phyloP scores from a whole-genome alignment of 2,797 vertebrate species.

The Chiroxiphia lanceolata region DNA sequence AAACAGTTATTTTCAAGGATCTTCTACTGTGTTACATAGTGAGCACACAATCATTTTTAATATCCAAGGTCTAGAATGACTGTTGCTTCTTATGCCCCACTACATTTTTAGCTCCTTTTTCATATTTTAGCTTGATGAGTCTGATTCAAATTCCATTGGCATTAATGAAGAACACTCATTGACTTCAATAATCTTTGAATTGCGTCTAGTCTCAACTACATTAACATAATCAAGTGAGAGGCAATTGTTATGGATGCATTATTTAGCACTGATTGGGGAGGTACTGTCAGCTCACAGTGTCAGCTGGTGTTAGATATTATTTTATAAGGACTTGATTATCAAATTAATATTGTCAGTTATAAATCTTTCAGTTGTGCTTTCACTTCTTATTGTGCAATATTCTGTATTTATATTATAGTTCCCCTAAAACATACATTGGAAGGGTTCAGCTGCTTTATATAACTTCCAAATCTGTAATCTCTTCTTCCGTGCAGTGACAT shows the following conservation, averaged over 20 bases:
- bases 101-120: not conserved
- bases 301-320: slow-evolving; percentile 38
- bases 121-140: slow-evolving; percentile 28
- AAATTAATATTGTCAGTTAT: slow-evolving; percentile 33
- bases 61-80: not conserved
- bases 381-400: not conserved
- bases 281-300: not conserved
- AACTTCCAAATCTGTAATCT: not conserved
- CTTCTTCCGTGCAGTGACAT: not conserved
- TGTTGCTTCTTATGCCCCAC: not conserved
- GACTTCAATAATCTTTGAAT: slow-evolving; percentile 55
- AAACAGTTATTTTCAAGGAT: slow-evolving; percentile 39
- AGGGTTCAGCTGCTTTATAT: not conserved
- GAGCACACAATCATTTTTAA: slow-evolving; percentile 15
- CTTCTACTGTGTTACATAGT: not conserved
- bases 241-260: slow-evolving; percentile 34
- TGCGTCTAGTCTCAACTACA: slow-evolving; percentile 18
- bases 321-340: slow-evolving; percentile 56
- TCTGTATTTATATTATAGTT: not conserved
- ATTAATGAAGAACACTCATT: slow-evolving; percentile 40
- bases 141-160: slow-evolving; percentile 17
- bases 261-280: slow-evolving; percentile 30
- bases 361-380: not conserved
- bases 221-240: slow-evolving; percentile 52
- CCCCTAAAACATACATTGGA: not conserved